Conservation (phyloP, 2,113 vertebrate genomes). For the Hypocryptadius cinnamomeus region DNA sequence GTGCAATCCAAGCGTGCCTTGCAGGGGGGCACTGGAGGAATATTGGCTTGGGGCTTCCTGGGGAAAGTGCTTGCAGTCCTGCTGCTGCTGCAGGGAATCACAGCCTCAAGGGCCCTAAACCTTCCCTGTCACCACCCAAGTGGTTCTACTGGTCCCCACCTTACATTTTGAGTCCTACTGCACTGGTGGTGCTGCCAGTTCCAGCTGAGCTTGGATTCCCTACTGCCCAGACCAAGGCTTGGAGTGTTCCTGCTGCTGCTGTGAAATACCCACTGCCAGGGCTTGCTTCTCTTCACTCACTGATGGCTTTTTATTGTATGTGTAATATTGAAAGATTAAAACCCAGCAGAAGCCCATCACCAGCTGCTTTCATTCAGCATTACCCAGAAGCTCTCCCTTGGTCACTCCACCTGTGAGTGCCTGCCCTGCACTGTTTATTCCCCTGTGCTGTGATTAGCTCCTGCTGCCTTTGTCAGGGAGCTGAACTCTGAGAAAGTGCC, state of each 20-base stretch:
- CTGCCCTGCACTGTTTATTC: background rate
- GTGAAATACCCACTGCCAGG: background rate
- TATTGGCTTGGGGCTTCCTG: background rate
- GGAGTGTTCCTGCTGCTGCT: background rate
- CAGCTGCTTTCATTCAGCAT: background rate
- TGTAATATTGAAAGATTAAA: background rate
- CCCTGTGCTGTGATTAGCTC: background rate
- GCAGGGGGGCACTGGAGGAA: background rate
- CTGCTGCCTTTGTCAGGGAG: background rate
- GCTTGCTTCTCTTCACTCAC: background rate
- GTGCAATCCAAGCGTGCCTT: rapidly evolving
- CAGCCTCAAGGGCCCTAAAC: background rate
- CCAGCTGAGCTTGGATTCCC: background rate
- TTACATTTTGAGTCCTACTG: background rate
- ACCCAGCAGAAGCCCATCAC: background rate
- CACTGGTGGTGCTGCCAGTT: background rate
- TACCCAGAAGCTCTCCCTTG: background rate
- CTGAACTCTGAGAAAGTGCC: background rate
- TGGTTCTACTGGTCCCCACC: background rate
- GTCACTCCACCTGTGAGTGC: background rate
- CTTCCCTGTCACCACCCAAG: background rate
- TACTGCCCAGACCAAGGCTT: background rate
- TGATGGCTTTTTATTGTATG: background rate
- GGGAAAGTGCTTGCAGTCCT: background rate
- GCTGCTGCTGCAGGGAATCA: background rate